Evolutionary conservation across 53 echinoderm and acorn worm species (phyloP).

Genomic region (Astropecten irregularis): DNA sequence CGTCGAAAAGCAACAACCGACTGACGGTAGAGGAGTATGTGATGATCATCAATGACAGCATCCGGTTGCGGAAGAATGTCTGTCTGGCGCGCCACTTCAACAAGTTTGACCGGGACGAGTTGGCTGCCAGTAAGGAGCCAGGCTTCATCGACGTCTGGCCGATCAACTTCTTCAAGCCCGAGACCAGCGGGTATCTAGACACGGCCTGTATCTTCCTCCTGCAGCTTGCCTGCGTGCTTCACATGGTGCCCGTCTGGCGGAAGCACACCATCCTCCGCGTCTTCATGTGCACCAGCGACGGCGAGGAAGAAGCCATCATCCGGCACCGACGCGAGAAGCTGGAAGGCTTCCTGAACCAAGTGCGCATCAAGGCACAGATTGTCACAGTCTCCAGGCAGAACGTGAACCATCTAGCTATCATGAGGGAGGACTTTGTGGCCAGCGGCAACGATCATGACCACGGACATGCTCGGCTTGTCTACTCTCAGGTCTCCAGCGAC

Average conservation of each 20-base stretch:
- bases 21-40: slow-evolving; percentile 71
- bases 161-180: slow-evolving; percentile 94
- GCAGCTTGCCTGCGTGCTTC: slow-evolving; percentile 91
- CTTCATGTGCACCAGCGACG: slow-evolving; percentile 70
- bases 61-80: slow-evolving; percentile 79
- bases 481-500: slow-evolving; percentile 70
- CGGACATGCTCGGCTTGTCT: slow-evolving; percentile 25
- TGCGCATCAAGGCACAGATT: slow-evolving; percentile 87
- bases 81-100: slow-evolving; percentile 84
- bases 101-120: slow-evolving; percentile 65
- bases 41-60: slow-evolving; percentile 71
- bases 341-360: slow-evolving; percentile 71
- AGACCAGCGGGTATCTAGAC: slow-evolving; percentile 89
- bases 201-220: slow-evolving; percentile 93
- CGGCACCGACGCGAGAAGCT: slow-evolving; percentile 75
- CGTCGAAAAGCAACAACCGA: slow-evolving; percentile 15
- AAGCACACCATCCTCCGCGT: slow-evolving; percentile 75
- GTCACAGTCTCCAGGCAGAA: slow-evolving; percentile 76
- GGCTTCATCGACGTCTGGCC: slow-evolving; percentile 89
- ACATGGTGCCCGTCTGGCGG: slow-evolving; percentile 90
- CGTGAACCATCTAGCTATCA: slow-evolving; percentile 57
- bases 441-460: neutral
- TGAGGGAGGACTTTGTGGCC: slow-evolving; percentile 24
- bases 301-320: slow-evolving; percentile 63
- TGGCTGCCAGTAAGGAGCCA: slow-evolving; percentile 23